Evolutionary conservation across 2,113 vertebrate species (phyloP).

Genomic region (Pseudorhombus dupliciocellatus): DNA sequence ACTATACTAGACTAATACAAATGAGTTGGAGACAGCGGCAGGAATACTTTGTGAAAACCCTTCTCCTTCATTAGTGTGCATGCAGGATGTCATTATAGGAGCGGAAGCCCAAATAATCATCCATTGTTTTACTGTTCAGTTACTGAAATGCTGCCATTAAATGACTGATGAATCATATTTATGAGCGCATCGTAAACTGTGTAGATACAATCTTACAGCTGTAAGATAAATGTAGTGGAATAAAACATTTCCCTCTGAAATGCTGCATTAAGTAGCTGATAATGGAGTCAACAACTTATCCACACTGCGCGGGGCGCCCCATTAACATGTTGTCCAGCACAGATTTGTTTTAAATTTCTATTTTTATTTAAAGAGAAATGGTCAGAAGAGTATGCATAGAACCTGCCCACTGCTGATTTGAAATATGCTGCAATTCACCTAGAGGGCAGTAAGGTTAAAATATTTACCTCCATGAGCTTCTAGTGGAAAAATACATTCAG

Average conservation of each 20-base stretch:
- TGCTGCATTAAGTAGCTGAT: neutral
- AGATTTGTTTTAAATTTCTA: neutral
- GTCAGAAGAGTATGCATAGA: too few relatives aligned
- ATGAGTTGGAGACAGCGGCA: slow-evolving; percentile 30
- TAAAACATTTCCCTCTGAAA: neutral
- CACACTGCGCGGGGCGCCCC: neutral
- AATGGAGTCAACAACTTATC: neutral
- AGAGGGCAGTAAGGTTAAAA: too few relatives aligned
- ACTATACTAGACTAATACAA: slow-evolving; percentile 49
- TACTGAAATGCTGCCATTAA: neutral
- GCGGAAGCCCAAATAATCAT: slow-evolving; percentile 19
- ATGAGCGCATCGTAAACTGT: neutral
- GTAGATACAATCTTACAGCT: neutral
- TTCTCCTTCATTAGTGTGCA: slow-evolving; percentile 31
- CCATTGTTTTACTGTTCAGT: neutral
- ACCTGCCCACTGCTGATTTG: too few relatives aligned
- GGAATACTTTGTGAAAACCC: slow-evolving; percentile 8
- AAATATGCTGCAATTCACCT: too few relatives aligned
- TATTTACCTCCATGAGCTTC: too few relatives aligned
- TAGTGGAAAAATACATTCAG: too few relatives aligned
- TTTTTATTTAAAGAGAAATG: too few relatives aligned
- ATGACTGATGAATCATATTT: neutral
- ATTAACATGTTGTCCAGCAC: neutral
- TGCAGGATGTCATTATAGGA: slow-evolving; percentile 13
- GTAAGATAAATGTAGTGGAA: neutral